phyloP scores from a whole-genome alignment of 2,113 vertebrate species.

The Platichthys stellatus region DNA sequence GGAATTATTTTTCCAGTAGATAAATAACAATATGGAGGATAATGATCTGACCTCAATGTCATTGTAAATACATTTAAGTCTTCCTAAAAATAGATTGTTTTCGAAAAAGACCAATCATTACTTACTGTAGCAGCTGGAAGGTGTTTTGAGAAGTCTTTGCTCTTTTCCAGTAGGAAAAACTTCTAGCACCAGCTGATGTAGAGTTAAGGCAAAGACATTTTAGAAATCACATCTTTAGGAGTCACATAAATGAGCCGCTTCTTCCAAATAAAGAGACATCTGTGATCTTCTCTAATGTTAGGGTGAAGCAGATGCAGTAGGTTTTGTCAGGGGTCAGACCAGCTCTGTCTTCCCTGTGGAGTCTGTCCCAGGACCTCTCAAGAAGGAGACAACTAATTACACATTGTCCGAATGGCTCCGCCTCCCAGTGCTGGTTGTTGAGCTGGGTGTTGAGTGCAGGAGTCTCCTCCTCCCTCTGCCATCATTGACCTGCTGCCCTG shows the following conservation, averaged over 20 bases:
- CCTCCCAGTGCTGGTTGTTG: conserved; percentile 54
- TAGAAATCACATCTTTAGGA: conserved; percentile 35
- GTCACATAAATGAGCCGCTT: background rate
- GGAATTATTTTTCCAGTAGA: background rate
- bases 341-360: conserved; percentile 20
- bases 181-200: background rate
- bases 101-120: background rate
- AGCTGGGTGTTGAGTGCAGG: conserved; percentile 34
- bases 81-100: background rate
- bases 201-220: conserved; percentile 9
- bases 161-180: conserved; percentile 15
- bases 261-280: background rate
- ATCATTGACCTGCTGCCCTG: conserved; percentile 20
- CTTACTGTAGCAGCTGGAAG: conserved; percentile 43
- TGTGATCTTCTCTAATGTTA: background rate
- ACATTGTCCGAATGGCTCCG: conserved; percentile 63
- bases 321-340: conserved; percentile 29
- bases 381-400: conserved; percentile 76
- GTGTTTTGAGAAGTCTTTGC: background rate
- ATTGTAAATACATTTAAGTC: background rate
- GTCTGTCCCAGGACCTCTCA: conserved; percentile 48
- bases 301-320: background rate
- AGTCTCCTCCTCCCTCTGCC: conserved; percentile 57
- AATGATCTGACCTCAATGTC: background rate
- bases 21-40: background rate